These are phyloP conservation scores for Oreotragus oreotragus DNA, from an alignment of 2,113 vertebrate genomes.

Conservation along the genomic window DNA sequence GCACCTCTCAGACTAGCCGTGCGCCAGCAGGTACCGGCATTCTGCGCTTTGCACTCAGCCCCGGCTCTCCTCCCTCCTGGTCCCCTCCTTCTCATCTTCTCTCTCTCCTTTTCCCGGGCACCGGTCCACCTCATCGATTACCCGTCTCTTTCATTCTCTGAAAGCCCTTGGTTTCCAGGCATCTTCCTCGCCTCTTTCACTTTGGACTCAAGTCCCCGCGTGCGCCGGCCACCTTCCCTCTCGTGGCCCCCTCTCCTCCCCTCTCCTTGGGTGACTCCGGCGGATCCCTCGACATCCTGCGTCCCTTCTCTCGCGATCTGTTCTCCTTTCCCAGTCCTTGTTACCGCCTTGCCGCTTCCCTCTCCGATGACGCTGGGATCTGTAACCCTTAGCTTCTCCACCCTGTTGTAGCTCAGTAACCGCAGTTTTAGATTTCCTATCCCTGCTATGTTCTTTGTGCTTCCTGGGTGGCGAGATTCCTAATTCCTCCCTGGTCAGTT, in stretches of 20 bases:
- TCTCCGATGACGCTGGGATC: neutral
- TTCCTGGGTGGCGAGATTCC: neutral
- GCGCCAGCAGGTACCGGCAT: constrained; percentile 87
- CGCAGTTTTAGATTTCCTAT: neutral
- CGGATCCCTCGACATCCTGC: neutral
- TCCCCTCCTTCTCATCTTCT: neutral
- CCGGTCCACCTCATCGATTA: rapidly evolving
- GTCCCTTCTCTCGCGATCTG: neutral
- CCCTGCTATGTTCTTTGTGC: neutral
- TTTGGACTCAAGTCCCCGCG: neutral
- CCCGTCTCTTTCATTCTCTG: neutral
- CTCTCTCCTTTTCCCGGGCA: neutral
- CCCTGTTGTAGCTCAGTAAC: neutral
- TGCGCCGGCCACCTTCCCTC: neutral
- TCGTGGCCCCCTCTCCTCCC: neutral
- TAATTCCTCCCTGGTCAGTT: rapidly evolving
- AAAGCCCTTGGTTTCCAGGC: neutral
- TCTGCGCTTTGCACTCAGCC: too few relatives aligned
- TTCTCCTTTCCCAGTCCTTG: neutral
- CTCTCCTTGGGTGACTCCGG: neutral
- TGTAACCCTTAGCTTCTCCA: neutral
- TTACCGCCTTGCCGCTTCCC: neutral
- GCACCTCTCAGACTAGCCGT: constrained; percentile 92
- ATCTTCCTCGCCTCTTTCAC: neutral
- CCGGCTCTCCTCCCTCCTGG: neutral